Conservation (phyloP, 2,113 vertebrate genomes). For the Marcusenius ussheri region DNA sequence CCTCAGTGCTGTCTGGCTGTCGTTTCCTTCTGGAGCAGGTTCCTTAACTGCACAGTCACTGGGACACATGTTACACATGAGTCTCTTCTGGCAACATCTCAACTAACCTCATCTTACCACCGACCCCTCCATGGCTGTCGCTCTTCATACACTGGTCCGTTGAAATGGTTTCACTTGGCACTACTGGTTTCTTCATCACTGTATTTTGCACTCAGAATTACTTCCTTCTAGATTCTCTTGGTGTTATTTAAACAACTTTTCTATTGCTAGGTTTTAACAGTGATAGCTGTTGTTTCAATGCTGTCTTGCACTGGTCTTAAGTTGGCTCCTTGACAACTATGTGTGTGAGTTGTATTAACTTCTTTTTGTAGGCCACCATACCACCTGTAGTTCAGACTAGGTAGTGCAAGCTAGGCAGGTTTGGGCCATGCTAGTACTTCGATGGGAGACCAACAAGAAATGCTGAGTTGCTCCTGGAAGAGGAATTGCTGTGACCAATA, state of each 20-base stretch:
- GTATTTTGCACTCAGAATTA: neutral
- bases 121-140: neutral
- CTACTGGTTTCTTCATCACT: neutral
- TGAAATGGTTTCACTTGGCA: neutral
- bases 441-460: too few species aligned
- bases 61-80: neutral
- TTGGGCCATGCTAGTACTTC: too few species aligned
- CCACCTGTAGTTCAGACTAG: neutral
- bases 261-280: neutral
- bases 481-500: too few species aligned
- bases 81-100: neutral
- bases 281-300: neutral
- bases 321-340: neutral
- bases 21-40: slow-evolving; percentile 30
- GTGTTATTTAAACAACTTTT: neutral
- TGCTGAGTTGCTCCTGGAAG: too few species aligned
- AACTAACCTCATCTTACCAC: neutral
- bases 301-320: neutral
- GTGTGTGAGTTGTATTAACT: neutral
- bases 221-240: neutral
- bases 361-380: neutral
- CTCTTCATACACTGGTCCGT: neutral
- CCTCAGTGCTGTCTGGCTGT: slow-evolving; percentile 32
- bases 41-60: slow-evolving; percentile 41
- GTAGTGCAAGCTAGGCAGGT: neutral